phyloP scores from a whole-genome alignment of 2,888 invertebrate genomes.

The Ditula angustiorana region DNA sequence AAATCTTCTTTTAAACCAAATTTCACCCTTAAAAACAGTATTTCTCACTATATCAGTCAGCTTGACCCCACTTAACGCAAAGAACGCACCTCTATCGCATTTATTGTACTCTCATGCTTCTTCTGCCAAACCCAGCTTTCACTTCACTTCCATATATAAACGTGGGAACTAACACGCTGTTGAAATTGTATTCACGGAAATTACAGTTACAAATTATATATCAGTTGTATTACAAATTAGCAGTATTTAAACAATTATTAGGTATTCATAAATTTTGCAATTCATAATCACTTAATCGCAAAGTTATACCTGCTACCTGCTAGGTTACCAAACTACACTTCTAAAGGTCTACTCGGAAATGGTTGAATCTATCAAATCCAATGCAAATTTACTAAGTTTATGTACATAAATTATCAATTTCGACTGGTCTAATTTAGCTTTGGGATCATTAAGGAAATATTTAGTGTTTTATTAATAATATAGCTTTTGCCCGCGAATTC shows the following conservation, averaged over 20 bases:
- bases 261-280: background rate
- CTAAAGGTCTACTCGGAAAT: slow-evolving; percentile 11
- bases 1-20: too few species aligned
- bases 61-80: too few species aligned
- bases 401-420: slow-evolving; percentile 18
- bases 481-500: background rate
- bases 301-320: background rate
- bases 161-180: too few species aligned
- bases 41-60: too few species aligned
- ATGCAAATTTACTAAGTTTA: slow-evolving; percentile 10
- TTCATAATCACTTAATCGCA: background rate
- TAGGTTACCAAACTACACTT: background rate
- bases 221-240: background rate
- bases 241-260: background rate
- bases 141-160: too few species aligned
- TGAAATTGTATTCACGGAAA: too few species aligned
- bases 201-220: too few species aligned
- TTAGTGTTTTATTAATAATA: background rate
- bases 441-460: background rate
- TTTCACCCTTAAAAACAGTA: too few species aligned
- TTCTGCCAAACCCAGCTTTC: too few species aligned
- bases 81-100: too few species aligned
- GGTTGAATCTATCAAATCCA: slow-evolving; percentile 9
- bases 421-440: background rate
- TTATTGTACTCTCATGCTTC: too few species aligned